Base-by-base conservation (phyloP, 2,888 invertebrate genomes). In the Eudasyphora cyanicolor region DNA sequence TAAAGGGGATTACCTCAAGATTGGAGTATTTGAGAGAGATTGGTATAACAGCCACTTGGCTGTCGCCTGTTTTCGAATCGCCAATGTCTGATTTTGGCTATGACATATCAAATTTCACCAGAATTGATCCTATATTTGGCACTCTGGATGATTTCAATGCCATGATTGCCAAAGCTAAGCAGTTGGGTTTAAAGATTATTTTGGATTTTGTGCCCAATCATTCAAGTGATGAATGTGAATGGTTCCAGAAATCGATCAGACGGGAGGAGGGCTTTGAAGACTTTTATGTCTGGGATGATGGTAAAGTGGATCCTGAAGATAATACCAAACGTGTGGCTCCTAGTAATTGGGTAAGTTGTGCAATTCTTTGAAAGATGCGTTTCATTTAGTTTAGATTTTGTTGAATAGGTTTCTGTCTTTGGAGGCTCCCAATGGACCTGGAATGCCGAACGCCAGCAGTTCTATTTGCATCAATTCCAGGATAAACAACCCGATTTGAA, bases 31-130 rank as follows among this genome's bases (percentile, higher is more conserved):
- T 97, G 38, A 92, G 92, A 35, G 94, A 96, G 7, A 92, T 95
- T 0, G 96, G 96, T 0, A 93, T 97, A 0, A 94, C 94, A 3
- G 95, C 95, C 0, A 94, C 96, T 76, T 97, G 97, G 97, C 92
- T 98, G 79, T 97, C 97, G 0, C 97, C 98, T 0, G 95, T 98
- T 87, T 97, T 95, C 91, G 93, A 93, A 79, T 97, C 97, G 0
- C 97, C 97, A 0, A 96, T 96, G 95, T 93, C 94, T 0, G 97
- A 98, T 92, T 96, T 96, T 89, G 97, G 97, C 0, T 97, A 97
- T 87, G 98, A 98, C 89, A 95, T 97, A 86, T 94, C 95, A 32
- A 94, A 97, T 92, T 97, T 95, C 91, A 94, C 92, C 64, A 93
- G 94, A n/a, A 94, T 98, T 24, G 95, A 97, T 86, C 91, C 94